A percentile compares a stretch with the other conserved stretches of the same genome.
Conservation (phyloP, 2,888 invertebrate species). For the Agrochola macilenta region DNA sequence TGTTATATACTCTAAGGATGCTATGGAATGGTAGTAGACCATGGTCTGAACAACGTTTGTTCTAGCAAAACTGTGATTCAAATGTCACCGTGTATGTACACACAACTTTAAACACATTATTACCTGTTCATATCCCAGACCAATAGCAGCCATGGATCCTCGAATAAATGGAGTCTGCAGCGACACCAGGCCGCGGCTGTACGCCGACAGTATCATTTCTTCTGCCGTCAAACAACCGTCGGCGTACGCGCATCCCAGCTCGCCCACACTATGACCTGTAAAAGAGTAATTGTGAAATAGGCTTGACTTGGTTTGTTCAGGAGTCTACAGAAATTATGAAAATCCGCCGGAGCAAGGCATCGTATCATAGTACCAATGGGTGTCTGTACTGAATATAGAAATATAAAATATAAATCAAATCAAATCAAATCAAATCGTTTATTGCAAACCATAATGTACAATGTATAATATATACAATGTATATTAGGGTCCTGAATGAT, state of each 20-base stretch:
- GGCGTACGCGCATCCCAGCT: slow-evolving; percentile 98
- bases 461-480: too few species aligned
- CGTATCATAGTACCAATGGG: background rate
- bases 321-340: background rate
- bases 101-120: slow-evolving; percentile 69
- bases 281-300: background rate
- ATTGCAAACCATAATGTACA: too few species aligned
- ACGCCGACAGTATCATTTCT: slow-evolving; percentile 95
- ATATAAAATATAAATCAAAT: too few species aligned
- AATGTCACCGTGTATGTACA: too few species aligned
- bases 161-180: slow-evolving; percentile 92
- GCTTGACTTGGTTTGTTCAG: background rate
- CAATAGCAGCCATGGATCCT: slow-evolving; percentile 97
- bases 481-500: too few species aligned
- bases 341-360: background rate
- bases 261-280: slow-evolving; percentile 97
- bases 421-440: too few species aligned
- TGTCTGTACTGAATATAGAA: background rate
- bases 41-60: too few species aligned
- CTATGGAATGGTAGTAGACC: too few species aligned
- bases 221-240: slow-evolving; percentile 97
- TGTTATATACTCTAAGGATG: too few species aligned
- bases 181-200: slow-evolving; percentile 94
- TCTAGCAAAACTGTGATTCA: too few species aligned
- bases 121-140: slow-evolving; percentile 86